Evolutionary conservation across 2,888 invertebrate genomes (phyloP), one percentile per base, ranked within the genome.

Genomic region (Aleiodes alternator): DNA sequence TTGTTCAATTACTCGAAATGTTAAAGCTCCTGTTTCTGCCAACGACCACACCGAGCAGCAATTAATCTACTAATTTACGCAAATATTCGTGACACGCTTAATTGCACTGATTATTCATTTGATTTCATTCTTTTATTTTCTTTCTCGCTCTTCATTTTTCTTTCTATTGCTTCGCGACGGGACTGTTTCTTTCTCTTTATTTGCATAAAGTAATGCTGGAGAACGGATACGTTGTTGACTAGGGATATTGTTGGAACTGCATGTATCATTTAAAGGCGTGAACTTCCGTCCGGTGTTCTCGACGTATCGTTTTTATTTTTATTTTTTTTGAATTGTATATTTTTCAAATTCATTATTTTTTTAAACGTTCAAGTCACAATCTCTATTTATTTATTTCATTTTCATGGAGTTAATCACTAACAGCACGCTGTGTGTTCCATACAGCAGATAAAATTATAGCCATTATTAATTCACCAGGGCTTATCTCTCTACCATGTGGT

Each of bases 51-150:
- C 34, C 69, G 56, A 50, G 53, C 16, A 77, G 72, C 77, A 78
- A 80, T 80, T 77, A 79, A 75, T 72, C 66, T 71, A 70, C 72
- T 77, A 79, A 80, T 80, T 80, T 77, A 75, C 57, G 73, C 77
- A 72, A 69, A 78, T 76, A 77, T 78, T 77, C 76, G 72, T 79
- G 66, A 76, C 75, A 64, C 75, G 74, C 76, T 78, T 80, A 78
- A 79, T 80, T 76, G 78, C 76, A 72, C 73, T 75, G 78, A 80
- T 80, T 79, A 78, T 76, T 78, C 77, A 75, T 77, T 70, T 48
- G 72, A 69, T 50, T 69, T 64, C 9, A 38, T 53, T 53, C 29
- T n/a, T 72, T 23, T 23, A 23, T 51, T 50, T 14, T 64, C n/a
- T 51, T 34, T 14, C 53, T 14, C 53, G 8, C 53, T 4, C 55